A percentile compares a stretch with the other conserved stretches of the same genome.
These are phyloP conservation scores for Trachythela sp. DNA, from an alignment of 64 coral and sea anemone species.

Conservation along the genomic window DNA sequence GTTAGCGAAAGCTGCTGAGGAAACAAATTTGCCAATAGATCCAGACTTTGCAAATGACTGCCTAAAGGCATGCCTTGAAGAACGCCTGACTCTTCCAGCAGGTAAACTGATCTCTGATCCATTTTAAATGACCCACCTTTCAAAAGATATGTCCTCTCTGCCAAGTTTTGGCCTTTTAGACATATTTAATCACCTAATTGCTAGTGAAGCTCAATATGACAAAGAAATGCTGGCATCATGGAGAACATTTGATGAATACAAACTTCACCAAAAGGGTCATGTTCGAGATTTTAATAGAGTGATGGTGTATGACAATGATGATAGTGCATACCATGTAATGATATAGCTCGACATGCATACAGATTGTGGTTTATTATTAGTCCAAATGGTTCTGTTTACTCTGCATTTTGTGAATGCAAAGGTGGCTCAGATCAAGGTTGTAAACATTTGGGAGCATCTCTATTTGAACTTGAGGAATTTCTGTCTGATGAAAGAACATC, in stretches of 20 bases:
- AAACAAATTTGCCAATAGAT: constrained; percentile 50
- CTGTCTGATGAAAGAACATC: constrained; percentile 34
- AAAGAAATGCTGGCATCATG: constrained; percentile 67
- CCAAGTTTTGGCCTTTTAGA: too few species aligned
- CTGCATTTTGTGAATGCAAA: neutral
- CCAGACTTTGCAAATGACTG: constrained; percentile 62
- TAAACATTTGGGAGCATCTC: neutral
- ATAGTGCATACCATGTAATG: constrained; percentile 28
- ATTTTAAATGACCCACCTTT: too few species aligned
- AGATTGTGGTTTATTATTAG: neutral
- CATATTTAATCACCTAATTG: too few species aligned
- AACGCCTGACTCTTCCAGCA: too few species aligned
- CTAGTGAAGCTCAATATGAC: constrained; percentile 57
- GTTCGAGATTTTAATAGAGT: constrained; percentile 25
- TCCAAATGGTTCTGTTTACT: neutral
- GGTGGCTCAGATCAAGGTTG: neutral
- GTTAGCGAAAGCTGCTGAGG: constrained; percentile 34
- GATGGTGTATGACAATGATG: constrained; percentile 58
- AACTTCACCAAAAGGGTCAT: constrained; percentile 47
- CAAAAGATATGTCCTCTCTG: too few species aligned
- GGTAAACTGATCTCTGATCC: too few species aligned
- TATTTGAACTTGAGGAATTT: neutral
- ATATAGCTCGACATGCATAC: neutral
- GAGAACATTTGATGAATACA: constrained; percentile 72
- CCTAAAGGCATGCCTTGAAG: constrained; percentile 45